Evolutionary conservation across 64 coral and sea anemone genomes (phyloP).

Genomic region (Hydrozoanthus tunicans): DNA sequence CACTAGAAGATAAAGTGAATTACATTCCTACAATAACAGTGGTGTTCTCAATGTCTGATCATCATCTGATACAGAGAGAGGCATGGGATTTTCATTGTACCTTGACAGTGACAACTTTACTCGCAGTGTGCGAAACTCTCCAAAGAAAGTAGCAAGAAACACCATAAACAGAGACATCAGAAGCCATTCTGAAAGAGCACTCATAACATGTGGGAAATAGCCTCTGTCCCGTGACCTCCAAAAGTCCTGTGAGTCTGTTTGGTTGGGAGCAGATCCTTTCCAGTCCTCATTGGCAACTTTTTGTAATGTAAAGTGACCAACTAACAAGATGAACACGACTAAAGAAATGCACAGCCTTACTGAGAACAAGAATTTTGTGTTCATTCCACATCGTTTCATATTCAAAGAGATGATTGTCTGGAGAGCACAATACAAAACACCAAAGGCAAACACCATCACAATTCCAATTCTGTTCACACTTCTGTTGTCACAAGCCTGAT

Average conservation of each 20-base stretch:
- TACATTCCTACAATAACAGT: slow-evolving; percentile 37
- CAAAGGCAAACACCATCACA: slow-evolving; percentile 56
- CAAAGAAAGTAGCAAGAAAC: slow-evolving; percentile 81
- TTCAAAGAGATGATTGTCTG: slow-evolving; percentile 83
- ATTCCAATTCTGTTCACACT: slow-evolving; percentile 24
- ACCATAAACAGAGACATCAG: slow-evolving; percentile 55
- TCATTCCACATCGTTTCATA: slow-evolving; percentile 85
- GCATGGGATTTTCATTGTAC: slow-evolving; percentile 52
- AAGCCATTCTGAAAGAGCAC: slow-evolving; percentile 75
- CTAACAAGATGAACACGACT: slow-evolving; percentile 44
- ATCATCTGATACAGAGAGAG: slow-evolving; percentile 58
- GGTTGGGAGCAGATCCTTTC: neutral
- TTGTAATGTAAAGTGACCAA: slow-evolving; percentile 34
- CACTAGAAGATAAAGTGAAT: too few relatives aligned
- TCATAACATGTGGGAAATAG: slow-evolving; percentile 52
- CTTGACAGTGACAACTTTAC: slow-evolving; percentile 74
- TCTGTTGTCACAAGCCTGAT: neutral
- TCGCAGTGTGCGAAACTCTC: slow-evolving; percentile 83
- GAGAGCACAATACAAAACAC: slow-evolving; percentile 74
- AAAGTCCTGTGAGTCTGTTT: slow-evolving; percentile 6
- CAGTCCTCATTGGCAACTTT: slow-evolving; percentile 49
- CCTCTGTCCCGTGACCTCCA: slow-evolving; percentile 53
- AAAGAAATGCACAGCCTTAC: slow-evolving; percentile 45
- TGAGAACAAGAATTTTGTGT: slow-evolving; percentile 54
- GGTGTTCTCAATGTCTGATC: slow-evolving; percentile 54